A percentile compares a stretch with the other conserved stretches of the same genome.
phyloP scores from a whole-genome alignment of 2,888 invertebrate species.

The Agriotes lineatus region DNA sequence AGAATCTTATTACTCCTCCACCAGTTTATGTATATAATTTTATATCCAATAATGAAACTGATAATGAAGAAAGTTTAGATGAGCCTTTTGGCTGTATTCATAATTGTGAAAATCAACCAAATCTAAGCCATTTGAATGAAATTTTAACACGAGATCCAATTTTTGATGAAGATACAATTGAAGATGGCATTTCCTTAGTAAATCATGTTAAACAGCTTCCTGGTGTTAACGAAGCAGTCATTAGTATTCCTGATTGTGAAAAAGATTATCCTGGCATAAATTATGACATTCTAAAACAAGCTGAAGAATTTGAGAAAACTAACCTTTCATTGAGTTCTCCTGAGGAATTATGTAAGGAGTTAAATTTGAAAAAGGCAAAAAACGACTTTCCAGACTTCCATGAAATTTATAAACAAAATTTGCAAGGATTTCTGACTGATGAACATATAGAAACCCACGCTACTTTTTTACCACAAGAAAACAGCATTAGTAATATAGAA shows the following conservation, averaged over 20 bases:
- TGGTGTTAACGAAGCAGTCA: slow-evolving; percentile 10
- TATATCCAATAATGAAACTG: slow-evolving; percentile 4
- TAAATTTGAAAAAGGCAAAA: not conserved
- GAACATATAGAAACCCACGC: too few species aligned
- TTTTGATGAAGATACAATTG: slow-evolving; percentile 45
- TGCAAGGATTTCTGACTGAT: too few species aligned
- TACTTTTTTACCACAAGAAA: too few species aligned
- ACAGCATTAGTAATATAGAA: too few species aligned
- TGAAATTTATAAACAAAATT: too few species aligned
- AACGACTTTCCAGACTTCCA: not conserved
- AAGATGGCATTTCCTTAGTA: slow-evolving; percentile 39
- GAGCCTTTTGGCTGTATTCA: slow-evolving; percentile 10
- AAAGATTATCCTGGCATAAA: slow-evolving; percentile 28
- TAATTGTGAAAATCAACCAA: slow-evolving; percentile 1
- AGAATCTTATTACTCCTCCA: slow-evolving; percentile 38
- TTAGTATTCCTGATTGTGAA: slow-evolving; percentile 42
- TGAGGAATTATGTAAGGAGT: slow-evolving; percentile 11
- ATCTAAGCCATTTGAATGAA: not conserved
- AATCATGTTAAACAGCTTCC: slow-evolving; percentile 22
- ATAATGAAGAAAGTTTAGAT: slow-evolving; percentile 32
- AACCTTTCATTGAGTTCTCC: slow-evolving; percentile 6
- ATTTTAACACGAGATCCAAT: slow-evolving; percentile 8
- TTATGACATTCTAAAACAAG: slow-evolving; percentile 40
- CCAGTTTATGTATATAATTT: slow-evolving; percentile 35
- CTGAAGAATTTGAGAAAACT: slow-evolving; percentile 38